These are phyloP conservation scores for Pagrus major DNA, from an alignment of 2,113 vertebrate genomes.

Conservation along the genomic window DNA sequence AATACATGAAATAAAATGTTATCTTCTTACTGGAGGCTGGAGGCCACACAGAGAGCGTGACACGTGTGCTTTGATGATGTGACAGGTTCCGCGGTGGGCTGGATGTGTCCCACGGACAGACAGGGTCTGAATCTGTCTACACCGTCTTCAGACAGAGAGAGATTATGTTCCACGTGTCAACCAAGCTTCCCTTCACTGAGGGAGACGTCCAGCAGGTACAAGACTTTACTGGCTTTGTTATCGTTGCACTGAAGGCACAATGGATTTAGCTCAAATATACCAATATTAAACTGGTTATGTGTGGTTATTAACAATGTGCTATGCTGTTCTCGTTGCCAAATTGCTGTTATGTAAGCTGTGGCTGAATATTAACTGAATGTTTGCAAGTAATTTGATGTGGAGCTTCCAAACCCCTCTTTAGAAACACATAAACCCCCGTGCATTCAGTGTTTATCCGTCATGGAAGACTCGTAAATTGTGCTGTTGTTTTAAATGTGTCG, in stretches of 20 bases:
- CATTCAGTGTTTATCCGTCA: not conserved
- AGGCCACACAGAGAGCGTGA: conserved; percentile 14
- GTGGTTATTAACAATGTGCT: not conserved
- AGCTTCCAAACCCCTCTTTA: not conserved
- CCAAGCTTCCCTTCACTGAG: conserved; percentile 96
- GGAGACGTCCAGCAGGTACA: conserved; percentile 94
- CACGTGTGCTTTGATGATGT: conserved; percentile 15
- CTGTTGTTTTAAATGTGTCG: not conserved
- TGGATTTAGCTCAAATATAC: conserved; percentile 15
- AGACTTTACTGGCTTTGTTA: conserved; percentile 12
- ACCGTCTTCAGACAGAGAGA: conserved; percentile 93
- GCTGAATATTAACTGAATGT: not conserved
- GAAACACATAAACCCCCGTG: not conserved
- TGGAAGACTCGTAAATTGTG: not conserved
- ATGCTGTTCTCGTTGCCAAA: not conserved
- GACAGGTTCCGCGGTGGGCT: conserved; percentile 94
- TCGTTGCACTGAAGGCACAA: not conserved
- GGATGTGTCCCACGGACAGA: conserved; percentile 96
- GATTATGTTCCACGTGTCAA: conserved; percentile 98
- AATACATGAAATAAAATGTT: not conserved
- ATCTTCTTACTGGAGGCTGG: not conserved
- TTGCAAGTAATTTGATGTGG: conserved; percentile 2
- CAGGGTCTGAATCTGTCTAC: conserved; percentile 92
- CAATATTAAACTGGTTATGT: not conserved
- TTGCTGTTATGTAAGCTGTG: not conserved